phyloP scores from a whole-genome alignment of 2,888 invertebrate species.

The Tanaodytes sp. region DNA sequence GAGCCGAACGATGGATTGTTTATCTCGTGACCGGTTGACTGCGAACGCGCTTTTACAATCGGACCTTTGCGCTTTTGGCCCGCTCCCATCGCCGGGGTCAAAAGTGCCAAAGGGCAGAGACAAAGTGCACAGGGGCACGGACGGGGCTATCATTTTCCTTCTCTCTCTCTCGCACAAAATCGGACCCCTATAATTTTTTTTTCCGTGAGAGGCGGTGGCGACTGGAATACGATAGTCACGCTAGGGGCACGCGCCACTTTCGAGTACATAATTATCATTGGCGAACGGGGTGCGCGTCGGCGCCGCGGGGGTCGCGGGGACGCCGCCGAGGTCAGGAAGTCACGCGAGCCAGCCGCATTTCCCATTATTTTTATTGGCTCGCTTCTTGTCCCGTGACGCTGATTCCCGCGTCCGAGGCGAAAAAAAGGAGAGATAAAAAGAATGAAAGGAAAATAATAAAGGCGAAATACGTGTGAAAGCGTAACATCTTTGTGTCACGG shows the following conservation, averaged over 20 bases:
- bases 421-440: too few species aligned
- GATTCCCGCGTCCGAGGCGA: slow-evolving; percentile 5
- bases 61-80: slow-evolving; percentile 36
- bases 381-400: slow-evolving; percentile 42
- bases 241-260: slow-evolving; percentile 67
- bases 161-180: too few species aligned
- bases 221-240: slow-evolving; percentile 53
- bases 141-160: too few species aligned
- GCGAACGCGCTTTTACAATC: slow-evolving; percentile 26
- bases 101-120: not conserved
- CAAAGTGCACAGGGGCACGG: not conserved
- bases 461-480: too few species aligned
- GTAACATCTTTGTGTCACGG: too few species aligned
- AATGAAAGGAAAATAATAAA: too few species aligned
- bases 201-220: slow-evolving; percentile 33
- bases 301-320: slow-evolving; percentile 50
- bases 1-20: slow-evolving; percentile 34
- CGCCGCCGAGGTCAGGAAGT: slow-evolving; percentile 62
- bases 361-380: slow-evolving; percentile 54
- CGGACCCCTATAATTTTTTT: slow-evolving; percentile 20
- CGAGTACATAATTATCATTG: slow-evolving; percentile 69
- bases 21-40: slow-evolving; percentile 35
- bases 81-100: slow-evolving; percentile 11
- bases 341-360: slow-evolving; percentile 65
- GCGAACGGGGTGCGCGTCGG: slow-evolving; percentile 49